A percentile compares a stretch with the other conserved stretches of the same genome.
Evolutionary conservation across 2,113 vertebrate species (phyloP).

Genomic region (Heterochromis multidens): DNA sequence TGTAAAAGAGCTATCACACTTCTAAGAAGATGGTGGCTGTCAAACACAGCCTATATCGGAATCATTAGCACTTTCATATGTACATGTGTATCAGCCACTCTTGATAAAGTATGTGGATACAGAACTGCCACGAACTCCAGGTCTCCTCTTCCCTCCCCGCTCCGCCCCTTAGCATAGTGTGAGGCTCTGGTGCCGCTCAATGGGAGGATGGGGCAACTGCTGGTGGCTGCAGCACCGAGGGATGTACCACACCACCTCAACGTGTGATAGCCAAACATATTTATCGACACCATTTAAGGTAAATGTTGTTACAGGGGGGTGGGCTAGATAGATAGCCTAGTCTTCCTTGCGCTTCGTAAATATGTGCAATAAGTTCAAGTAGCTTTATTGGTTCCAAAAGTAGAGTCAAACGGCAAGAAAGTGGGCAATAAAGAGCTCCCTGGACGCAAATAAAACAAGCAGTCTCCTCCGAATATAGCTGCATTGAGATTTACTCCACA

Average conservation of each 20-base stretch:
- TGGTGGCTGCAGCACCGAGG: constrained; percentile 57
- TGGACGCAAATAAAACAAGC: constrained; percentile 43
- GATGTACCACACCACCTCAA: constrained; percentile 31
- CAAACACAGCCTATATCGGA: background rate
- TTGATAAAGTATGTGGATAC: background rate
- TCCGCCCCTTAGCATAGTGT: constrained; percentile 43
- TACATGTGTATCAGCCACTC: background rate
- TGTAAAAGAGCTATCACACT: background rate
- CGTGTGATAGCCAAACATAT: background rate
- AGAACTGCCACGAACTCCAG: background rate
- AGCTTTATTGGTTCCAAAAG: constrained; percentile 31
- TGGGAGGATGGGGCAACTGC: constrained; percentile 79
- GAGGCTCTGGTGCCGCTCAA: constrained; percentile 82
- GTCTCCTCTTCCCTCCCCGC: background rate
- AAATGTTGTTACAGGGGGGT: background rate
- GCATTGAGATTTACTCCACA: constrained; percentile 40
- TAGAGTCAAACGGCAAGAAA: constrained; percentile 9
- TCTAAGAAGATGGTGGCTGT: background rate
- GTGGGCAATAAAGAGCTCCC: constrained; percentile 42
- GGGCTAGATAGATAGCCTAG: background rate
- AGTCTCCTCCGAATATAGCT: constrained; percentile 14
- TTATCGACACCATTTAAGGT: constrained; percentile 32
- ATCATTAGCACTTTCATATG: background rate
- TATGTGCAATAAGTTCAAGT: constrained; percentile 37
- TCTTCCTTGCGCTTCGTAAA: background rate